Evolutionary conservation across 2,113 vertebrate genomes (phyloP), one percentile per base, ranked within the genome.

Genomic region (Hyaena hyaena): DNA sequence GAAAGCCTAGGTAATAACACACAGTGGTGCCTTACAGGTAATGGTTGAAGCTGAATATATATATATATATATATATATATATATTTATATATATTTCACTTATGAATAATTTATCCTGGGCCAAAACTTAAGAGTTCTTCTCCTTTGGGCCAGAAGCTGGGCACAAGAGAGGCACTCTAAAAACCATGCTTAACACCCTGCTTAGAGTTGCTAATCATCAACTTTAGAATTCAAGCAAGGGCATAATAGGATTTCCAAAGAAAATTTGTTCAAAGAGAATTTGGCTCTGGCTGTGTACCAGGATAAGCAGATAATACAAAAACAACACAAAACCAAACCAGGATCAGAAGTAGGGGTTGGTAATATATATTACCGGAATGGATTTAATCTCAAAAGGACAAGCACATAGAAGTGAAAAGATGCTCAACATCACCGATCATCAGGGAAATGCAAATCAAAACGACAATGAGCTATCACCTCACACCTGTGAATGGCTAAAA

Each of bases 1-100:
- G 58, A 61, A 93, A 92, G 28, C 26, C 80, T n/a, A 39, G 23
- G 10, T 14, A 33, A 4, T n/a, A 9, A 94, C 8, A n/a, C 16
- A 68, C 14, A 63, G 1, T 10, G n/a, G 15, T 17, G 4, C 7
- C 63, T 31, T 45, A 45, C 26, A 82, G 39, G 28, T 50, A 24
- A 55, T 2, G 31, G 31, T 2, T 48, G 24, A 80, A 45, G 15
- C 5, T 19, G 3, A 43, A 45, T 81, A 31, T 11, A 9, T 0
- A 0, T 1, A 1, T 1, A 1, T 14, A 16, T 19, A 15, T 0
- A 35, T 35, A 35, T 35, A 35, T 35, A 35, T 35, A 35, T 35
- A 35, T 35, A 35, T 35, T 35, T 35, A 35, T 35, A 35, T 35
- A 35, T 35, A 35, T 35, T 35, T 35, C 35, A 35, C 35, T 35